These are phyloP conservation scores for Limenitis camilla DNA, from an alignment of 2,888 invertebrate species.

Conservation along the genomic window DNA sequence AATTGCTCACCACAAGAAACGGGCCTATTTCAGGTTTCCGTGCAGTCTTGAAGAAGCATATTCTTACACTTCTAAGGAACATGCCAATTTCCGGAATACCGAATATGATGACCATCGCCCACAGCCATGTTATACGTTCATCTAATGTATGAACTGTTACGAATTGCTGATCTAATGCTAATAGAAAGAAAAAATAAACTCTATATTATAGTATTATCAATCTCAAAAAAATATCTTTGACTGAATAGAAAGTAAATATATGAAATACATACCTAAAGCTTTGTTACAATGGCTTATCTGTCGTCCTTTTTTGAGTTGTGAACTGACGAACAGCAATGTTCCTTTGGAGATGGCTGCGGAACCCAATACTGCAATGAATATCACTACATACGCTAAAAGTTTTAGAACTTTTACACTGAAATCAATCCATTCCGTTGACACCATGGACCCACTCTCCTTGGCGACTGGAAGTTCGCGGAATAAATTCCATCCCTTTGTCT, in stretches of 20 bases:
- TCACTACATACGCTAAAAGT: constrained; percentile 78
- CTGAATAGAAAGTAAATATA: too few relatives aligned
- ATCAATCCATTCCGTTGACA: constrained; percentile 76
- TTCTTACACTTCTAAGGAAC: constrained; percentile 80
- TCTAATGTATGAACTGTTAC: constrained; percentile 75
- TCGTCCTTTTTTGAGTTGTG: constrained; percentile 76
- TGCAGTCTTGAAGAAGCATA: constrained; percentile 83
- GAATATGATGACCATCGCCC: constrained; percentile 85
- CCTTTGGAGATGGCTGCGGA: constrained; percentile 83
- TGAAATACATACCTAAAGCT: constrained; percentile 40
- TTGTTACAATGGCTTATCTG: constrained; percentile 76
- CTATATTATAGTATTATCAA: not conserved
- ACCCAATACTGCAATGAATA: constrained; percentile 79
- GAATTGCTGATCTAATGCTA: constrained; percentile 78
- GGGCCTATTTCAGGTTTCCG: constrained; percentile 70
- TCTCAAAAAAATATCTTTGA: too few relatives aligned
- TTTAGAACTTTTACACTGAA: constrained; percentile 78
- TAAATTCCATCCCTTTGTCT: constrained; percentile 83
- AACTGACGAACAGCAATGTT: constrained; percentile 81
- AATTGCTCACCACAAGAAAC: constrained; percentile 70
- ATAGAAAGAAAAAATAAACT: constrained; percentile 4
- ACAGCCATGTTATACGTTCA: constrained; percentile 84
- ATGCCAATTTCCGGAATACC: constrained; percentile 84
- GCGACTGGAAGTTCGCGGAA: constrained; percentile 83
- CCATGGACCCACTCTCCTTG: constrained; percentile 80